Conservation (phyloP, 2,113 vertebrate species). For the Gymnarchus niloticus region DNA sequence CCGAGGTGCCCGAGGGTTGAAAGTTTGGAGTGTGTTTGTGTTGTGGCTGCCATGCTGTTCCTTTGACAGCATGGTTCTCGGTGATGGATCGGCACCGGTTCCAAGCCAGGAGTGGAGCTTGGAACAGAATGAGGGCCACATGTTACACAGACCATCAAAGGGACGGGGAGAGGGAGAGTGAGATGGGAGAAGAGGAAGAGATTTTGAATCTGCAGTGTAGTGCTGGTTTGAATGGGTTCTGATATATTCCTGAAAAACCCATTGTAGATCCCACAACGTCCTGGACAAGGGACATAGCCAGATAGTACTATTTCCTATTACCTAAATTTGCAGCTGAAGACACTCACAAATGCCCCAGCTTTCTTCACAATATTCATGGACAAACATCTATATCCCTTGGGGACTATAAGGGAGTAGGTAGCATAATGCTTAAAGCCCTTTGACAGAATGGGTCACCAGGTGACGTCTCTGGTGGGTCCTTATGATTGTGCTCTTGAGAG, state of each 20-base stretch:
- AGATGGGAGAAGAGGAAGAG: constrained; percentile 12
- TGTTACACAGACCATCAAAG: constrained; percentile 18
- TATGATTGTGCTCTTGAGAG: background rate
- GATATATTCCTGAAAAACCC: constrained; percentile 2
- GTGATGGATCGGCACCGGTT: constrained; percentile 44
- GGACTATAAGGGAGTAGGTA: background rate
- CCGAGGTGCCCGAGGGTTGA: background rate
- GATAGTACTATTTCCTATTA: background rate
- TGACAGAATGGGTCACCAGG: background rate
- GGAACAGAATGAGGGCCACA: constrained; percentile 26
- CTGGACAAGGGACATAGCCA: background rate
- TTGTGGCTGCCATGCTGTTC: constrained; percentile 16
- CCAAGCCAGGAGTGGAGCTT: constrained; percentile 30
- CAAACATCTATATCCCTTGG: background rate
- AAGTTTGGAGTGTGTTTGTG: constrained; percentile 2
- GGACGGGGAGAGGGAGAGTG: constrained; percentile 20
- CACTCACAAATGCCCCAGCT: background rate
- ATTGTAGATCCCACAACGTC: background rate
- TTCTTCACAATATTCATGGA: background rate
- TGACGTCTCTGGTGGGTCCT: background rate
- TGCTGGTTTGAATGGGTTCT: constrained; percentile 5
- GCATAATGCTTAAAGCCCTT: background rate
- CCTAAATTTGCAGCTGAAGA: too few relatives aligned
- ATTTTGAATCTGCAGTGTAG: constrained; percentile 5
- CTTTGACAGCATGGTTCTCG: constrained; percentile 17